Evolutionary conservation across 2,113 vertebrate genomes (phyloP).

Genomic region (Probosciger aterrimus): DNA sequence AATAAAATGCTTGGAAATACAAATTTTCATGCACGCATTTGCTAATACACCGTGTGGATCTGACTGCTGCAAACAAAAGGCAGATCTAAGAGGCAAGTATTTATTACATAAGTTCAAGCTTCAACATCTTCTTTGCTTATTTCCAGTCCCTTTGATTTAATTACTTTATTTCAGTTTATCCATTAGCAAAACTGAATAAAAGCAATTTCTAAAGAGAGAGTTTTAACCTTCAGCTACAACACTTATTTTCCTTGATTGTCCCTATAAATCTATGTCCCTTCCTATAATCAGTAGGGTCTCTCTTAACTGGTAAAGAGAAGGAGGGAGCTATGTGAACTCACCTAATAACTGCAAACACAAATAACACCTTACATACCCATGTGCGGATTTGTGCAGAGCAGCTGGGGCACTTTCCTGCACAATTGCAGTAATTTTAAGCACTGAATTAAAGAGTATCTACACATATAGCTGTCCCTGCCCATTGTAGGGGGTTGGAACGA

Average conservation of each 20-base stretch:
- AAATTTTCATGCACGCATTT: background rate
- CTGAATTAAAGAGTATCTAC: background rate
- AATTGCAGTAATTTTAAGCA: background rate
- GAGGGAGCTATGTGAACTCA: background rate
- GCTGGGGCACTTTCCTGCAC: background rate
- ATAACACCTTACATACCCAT: background rate
- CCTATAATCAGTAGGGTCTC: background rate
- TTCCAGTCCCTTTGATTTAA: background rate
- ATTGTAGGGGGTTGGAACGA: background rate
- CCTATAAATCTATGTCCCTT: background rate
- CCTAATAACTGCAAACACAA: background rate
- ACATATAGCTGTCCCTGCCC: background rate
- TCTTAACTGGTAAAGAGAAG: background rate
- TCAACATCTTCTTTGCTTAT: background rate
- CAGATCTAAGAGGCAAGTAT: background rate
- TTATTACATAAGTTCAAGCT: background rate
- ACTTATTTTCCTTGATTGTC: background rate
- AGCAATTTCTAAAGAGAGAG: background rate
- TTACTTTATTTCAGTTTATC: background rate
- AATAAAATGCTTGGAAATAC: slow-evolving; percentile 27
- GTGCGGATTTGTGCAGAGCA: background rate
- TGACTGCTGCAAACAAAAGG: slow-evolving; percentile 16
- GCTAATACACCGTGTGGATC: background rate
- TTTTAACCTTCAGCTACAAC: background rate
- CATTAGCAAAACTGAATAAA: background rate